Conservation (phyloP, 2,888 invertebrate genomes). For the Epirrhoe tristata region DNA sequence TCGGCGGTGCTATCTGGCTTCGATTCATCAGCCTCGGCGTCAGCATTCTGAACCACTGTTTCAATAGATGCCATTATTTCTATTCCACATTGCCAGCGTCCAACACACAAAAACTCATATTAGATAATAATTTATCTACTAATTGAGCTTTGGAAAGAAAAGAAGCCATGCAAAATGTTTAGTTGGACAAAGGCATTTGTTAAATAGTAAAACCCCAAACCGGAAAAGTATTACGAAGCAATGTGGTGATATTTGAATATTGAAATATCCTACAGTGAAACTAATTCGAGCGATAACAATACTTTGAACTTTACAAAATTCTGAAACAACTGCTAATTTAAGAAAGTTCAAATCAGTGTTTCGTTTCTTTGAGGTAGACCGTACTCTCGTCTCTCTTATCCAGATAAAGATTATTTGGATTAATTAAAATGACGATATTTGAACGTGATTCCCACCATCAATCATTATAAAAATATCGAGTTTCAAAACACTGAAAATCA, state of each 20-base stretch:
- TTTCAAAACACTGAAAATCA: too few species aligned
- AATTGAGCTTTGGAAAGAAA: conserved; percentile 29
- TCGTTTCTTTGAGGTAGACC: too few species aligned
- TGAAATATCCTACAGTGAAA: neutral
- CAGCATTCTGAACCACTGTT: conserved; percentile 92
- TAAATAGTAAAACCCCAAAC: conserved; percentile 5
- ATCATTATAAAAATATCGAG: too few species aligned
- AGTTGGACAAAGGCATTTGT: conserved; percentile 32
- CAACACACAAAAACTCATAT: conserved; percentile 76
- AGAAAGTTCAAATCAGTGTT: too few species aligned
- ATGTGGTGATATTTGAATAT: neutral
- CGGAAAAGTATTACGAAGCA: conserved; percentile 6
- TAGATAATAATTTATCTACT: conserved; percentile 50
- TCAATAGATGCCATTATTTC: conserved; percentile 94
- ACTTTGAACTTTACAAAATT: neutral
- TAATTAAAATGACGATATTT: too few species aligned
- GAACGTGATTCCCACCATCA: too few species aligned
- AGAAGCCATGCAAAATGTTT: conserved; percentile 26
- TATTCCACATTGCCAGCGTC: conserved; percentile 80
- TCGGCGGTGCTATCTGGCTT: conserved; percentile 89
- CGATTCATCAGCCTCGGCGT: conserved; percentile 86
- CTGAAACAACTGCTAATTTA: too few species aligned
- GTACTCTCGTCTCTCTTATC: too few species aligned
- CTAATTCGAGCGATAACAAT: conserved; percentile 2
- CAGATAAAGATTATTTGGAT: too few species aligned